Conservation (phyloP, 2,113 vertebrate species). For the Carassius carassius region DNA sequence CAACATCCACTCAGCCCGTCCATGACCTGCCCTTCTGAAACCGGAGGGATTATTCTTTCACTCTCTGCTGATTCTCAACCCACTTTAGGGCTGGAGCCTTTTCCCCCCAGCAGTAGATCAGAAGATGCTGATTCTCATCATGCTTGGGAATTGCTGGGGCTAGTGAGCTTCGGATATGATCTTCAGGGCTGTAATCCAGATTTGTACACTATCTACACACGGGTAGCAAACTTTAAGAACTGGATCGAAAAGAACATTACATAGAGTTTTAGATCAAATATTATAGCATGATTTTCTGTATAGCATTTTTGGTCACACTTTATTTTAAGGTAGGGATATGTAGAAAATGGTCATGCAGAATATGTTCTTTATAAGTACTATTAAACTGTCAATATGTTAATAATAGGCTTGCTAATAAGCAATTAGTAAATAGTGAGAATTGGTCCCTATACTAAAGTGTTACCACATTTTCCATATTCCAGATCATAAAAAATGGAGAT, state of each 20-base stretch:
- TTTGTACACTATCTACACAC: slow-evolving; percentile 80
- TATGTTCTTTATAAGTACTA: no score
- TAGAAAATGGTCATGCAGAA: no score
- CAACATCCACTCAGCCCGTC: slow-evolving; percentile 70
- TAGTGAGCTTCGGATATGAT: slow-evolving; percentile 84
- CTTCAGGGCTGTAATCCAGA: slow-evolving; percentile 77
- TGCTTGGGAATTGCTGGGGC: slow-evolving; percentile 84
- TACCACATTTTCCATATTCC: not conserved
- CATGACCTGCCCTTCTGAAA: slow-evolving; percentile 80
- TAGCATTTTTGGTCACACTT: not conserved
- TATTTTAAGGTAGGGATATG: no score
- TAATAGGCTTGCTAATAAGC: no score
- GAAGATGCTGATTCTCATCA: slow-evolving; percentile 67
- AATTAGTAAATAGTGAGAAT: no score
- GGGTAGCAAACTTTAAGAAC: slow-evolving; percentile 81
- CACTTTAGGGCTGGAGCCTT: not conserved
- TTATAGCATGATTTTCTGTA: not conserved
- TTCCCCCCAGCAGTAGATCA: slow-evolving; percentile 23
- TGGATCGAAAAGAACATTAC: slow-evolving; percentile 89
- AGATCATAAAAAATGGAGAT: slow-evolving; percentile 11
- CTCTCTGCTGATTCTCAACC: slow-evolving; percentile 55
- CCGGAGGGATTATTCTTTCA: slow-evolving; percentile 79
- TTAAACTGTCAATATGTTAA: no score
- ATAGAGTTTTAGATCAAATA: slow-evolving; percentile 37
- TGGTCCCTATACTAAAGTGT: no score